Conservation (phyloP, 2,888 invertebrate species). For the Aelia acuminata region DNA sequence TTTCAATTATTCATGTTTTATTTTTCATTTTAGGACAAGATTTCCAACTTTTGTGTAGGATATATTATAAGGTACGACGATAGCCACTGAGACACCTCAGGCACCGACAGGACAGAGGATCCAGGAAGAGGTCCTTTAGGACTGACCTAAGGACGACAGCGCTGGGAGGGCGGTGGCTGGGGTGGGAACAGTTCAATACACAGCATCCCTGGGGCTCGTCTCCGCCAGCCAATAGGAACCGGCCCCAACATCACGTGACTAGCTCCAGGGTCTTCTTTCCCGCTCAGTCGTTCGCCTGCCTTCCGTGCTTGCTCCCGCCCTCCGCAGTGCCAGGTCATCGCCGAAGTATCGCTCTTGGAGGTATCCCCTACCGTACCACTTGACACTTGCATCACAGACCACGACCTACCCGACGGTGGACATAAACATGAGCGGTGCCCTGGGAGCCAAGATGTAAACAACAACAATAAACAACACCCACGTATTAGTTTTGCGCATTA, state of each 20-base stretch:
- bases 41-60: background rate
- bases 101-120: background rate
- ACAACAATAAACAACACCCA: constrained; percentile 43
- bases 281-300: constrained; percentile 41
- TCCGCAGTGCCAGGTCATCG: constrained; percentile 17
- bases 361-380: constrained; percentile 25
- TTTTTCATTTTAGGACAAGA: no score
- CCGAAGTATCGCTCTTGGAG: constrained; percentile 18
- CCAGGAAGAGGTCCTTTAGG: background rate
- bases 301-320: constrained; percentile 9
- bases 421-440: background rate
- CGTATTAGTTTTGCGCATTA: background rate
- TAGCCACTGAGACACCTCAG: background rate
- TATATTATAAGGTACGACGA: background rate
- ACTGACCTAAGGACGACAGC: constrained; percentile 27
- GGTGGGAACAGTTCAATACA: constrained; percentile 50
- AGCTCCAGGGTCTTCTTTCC: constrained; percentile 39
- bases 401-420: constrained; percentile 15
- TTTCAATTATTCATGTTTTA: background rate
- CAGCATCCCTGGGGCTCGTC: constrained; percentile 56
- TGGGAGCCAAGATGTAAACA: background rate
- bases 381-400: background rate
- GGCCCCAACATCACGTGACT: constrained; percentile 7
- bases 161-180: constrained; percentile 30
- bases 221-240: constrained; percentile 43